These are phyloP conservation scores for Trichoplusia ni DNA, from an alignment of 1,140 invertebrate genomes.

Conservation along the genomic window DNA sequence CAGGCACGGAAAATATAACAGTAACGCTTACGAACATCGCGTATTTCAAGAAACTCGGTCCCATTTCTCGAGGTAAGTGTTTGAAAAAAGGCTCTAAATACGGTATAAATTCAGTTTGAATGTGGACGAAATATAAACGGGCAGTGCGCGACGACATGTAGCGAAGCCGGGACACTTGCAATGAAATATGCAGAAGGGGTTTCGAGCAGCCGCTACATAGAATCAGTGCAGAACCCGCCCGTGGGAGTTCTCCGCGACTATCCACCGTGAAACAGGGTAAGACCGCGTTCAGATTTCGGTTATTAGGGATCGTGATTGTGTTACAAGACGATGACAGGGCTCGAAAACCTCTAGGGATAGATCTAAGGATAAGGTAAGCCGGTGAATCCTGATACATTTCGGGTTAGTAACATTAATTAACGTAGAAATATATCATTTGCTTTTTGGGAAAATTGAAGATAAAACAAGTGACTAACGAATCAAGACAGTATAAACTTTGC, in stretches of 20 bases:
- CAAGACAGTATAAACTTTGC: too few relatives aligned
- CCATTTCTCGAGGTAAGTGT: neutral
- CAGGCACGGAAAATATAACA: constrained; percentile 15
- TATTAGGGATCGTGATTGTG: constrained; percentile 27
- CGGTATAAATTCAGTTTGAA: constrained; percentile 40
- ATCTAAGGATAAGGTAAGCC: too few relatives aligned
- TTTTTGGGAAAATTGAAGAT: too few relatives aligned
- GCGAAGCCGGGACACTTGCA: constrained; percentile 25
- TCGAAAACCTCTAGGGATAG: constrained; percentile 11
- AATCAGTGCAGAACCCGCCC: constrained; percentile 28
- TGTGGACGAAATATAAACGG: constrained; percentile 32
- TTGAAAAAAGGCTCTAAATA: constrained; percentile 8
- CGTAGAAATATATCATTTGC: too few relatives aligned
- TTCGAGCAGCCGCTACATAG: constrained; percentile 15
- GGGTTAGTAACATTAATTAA: too few relatives aligned
- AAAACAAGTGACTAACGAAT: too few relatives aligned
- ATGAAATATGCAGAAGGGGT: constrained; percentile 42
- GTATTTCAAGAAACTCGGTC: constrained; percentile 1
- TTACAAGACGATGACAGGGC: constrained; percentile 15
- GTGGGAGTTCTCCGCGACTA: constrained; percentile 4
- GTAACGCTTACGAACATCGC: neutral
- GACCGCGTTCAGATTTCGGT: constrained; percentile 29
- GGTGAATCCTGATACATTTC: too few relatives aligned
- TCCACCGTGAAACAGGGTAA: constrained; percentile 37
- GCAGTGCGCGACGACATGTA: constrained; percentile 13